Evolutionary conservation across 2,888 invertebrate genomes (phyloP), one percentile per base, ranked within the genome.

Genomic region (Agrochola lota): DNA sequence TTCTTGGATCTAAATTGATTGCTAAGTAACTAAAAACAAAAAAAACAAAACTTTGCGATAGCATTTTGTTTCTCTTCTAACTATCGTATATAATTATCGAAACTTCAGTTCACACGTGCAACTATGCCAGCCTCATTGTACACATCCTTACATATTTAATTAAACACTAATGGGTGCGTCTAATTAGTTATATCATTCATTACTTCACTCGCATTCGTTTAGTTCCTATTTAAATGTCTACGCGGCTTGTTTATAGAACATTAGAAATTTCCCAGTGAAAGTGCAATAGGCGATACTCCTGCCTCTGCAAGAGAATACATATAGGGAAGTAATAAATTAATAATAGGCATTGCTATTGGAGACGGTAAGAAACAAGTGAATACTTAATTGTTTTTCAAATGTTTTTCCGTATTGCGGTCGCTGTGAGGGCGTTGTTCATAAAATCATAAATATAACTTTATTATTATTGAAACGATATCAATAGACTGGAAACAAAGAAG

Each of bases 231-330:
- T 81, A 77, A 85, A 88, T 87, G 63, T 55, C 59, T 81, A 88
- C 86, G 88, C 81, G 77, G 80, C 63, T 77, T 86, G 86, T 86
- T 71, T 83, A 81, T 76, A 80, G 82, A 88, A 74, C 82, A 83
- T 78, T 86, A 89, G 88, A 86, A 85, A 88, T 81, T 83, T 80
- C 69, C 74, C 72, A 80, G 88, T 88, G 88, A 88, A 88, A 88
- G 88, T 88, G 67, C 26, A 66, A 55, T 60, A 59, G 78, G 26
- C 80, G 71, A 78, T 80, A 80, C 75, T 85, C 77, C 74, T 67
- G 55, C 40, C 80, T 75, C 69, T 74, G 69, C 78, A 79, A 81
- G 81, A 88, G 81, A 89, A 85, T 84, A 82, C 66, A 77, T 70
- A 85, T 71, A 83, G 83, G 84, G 85, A 85, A 87, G 87, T 82